These are phyloP conservation scores for Danaus plexippus DNA, from an alignment of 1,140 invertebrate species.

Conservation along the genomic window DNA sequence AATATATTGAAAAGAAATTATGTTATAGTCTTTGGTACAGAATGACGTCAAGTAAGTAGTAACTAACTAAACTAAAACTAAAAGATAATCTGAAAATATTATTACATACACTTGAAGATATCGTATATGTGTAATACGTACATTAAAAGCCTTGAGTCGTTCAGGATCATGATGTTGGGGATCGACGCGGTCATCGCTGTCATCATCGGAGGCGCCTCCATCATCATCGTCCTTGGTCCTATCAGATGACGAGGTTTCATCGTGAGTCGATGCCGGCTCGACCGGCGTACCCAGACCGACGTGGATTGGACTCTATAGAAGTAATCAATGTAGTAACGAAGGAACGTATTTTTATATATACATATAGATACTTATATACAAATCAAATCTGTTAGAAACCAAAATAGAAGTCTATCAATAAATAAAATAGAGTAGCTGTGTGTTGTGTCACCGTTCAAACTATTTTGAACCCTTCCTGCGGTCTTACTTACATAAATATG, in stretches of 20 bases:
- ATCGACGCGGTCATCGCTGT: slow-evolving; percentile 90
- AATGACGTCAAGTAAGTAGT: no score
- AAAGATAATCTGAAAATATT: no score
- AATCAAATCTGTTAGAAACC: no score
- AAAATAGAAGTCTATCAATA: no score
- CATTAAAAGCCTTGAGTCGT: slow-evolving; percentile 96
- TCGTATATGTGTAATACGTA: slow-evolving; percentile 57
- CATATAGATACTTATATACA: neutral
- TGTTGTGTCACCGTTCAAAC: no score
- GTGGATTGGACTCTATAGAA: slow-evolving; percentile 75
- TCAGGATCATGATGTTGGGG: slow-evolving; percentile 93
- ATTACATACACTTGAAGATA: no score
- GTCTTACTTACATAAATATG: no score
- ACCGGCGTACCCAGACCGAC: slow-evolving; percentile 69
- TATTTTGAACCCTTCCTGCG: no score
- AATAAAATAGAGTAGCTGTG: no score
- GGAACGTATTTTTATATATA: slow-evolving; percentile 2
- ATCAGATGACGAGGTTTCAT: slow-evolving; percentile 90
- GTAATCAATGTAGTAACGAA: slow-evolving; percentile 1
- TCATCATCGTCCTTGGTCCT: slow-evolving; percentile 95
- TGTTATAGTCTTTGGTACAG: no score
- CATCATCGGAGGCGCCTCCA: slow-evolving; percentile 88
- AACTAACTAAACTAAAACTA: no score
- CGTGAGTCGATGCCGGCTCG: slow-evolving; percentile 84
- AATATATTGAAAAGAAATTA: no score